Evolutionary conservation across 92 coral and sea anemone species (phyloP), one percentile per base, ranked within the genome.

Genomic region (Parazoanthus atlanticus): DNA sequence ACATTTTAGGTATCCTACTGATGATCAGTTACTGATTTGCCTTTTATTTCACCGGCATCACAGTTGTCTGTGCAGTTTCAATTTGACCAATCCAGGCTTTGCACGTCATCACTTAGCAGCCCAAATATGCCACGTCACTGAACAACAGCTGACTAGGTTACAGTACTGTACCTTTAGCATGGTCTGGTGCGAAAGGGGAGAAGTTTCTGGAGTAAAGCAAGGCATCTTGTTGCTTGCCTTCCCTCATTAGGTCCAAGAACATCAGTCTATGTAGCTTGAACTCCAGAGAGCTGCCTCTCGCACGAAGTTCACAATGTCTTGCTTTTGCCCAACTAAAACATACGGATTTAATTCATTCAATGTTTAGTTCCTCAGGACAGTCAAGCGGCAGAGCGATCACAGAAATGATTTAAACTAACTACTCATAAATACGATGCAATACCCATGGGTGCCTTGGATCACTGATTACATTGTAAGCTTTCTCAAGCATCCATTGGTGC

Each of bases 261-360:
- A 93, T 93, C 43, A 97, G 88, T 88, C 93, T 93, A 61, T 97
- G 99, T 13, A 97, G 97, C 88, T 94, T 97, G 86, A 97, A 97
- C 76, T 97, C 99, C 9, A 97, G 88, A 0, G 97, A 95, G 86
- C 99, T 97, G 25, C 99, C 98, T 83, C 94, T 90, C 8, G 91
- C 94, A 88, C 92, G 94, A 56, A 97, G 91, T 75, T 95, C 93
- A 38, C 91, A 72, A 78, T 93, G 98, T 33, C 94, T 90, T 64
- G 91, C 91, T 89, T 92, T 93, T 33, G 98, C 98, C 99, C 99
- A 97, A 49, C 99, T 97, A 83, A 61, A 80, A 70, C 9, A 75
- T 26, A 74, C 70, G 40, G 31, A 82, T 28, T 9, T 36, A 34
- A 76, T 76, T 32, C 5, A 88, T 16, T 15, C 25, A n/a, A 16